phyloP scores from a whole-genome alignment of 2,888 invertebrate species.

The Aspidapion aeneum region DNA sequence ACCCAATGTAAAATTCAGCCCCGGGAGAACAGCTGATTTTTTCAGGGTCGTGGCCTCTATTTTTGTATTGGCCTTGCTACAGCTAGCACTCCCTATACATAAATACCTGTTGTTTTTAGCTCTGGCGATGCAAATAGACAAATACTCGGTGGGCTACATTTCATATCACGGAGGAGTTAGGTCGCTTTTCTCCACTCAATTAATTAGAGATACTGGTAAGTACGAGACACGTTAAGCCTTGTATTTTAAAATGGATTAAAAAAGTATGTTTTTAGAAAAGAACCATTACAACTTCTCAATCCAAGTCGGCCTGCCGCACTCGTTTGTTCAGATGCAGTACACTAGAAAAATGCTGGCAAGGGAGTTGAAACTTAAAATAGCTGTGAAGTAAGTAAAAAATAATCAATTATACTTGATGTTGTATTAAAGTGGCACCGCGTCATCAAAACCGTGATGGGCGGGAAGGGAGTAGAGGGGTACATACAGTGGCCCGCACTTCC shows the following conservation, averaged over 20 bases:
- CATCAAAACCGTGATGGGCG: too few species aligned
- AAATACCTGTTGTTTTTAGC: constrained; percentile 52
- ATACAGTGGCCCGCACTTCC: too few species aligned
- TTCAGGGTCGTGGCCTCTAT: too few species aligned
- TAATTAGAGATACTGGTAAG: constrained; percentile 73
- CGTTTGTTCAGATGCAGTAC: constrained; percentile 71
- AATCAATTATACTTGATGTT: too few species aligned
- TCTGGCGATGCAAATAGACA: constrained; percentile 81
- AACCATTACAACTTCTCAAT: constrained; percentile 61
- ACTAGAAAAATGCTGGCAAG: constrained; percentile 77
- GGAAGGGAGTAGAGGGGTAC: too few species aligned
- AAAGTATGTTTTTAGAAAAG: constrained; percentile 38
- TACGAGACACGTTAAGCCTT: constrained; percentile 36
- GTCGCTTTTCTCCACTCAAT: constrained; percentile 76
- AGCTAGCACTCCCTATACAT: too few species aligned
- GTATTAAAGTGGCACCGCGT: too few species aligned
- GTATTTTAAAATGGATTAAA: constrained; percentile 5
- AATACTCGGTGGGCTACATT: constrained; percentile 83
- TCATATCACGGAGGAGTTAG: constrained; percentile 71
- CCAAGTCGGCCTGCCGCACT: constrained; percentile 80
- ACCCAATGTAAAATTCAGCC: too few species aligned
- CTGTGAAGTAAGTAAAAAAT: constrained; percentile 36
- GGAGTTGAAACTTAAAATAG: constrained; percentile 72
- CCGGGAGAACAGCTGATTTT: too few species aligned
- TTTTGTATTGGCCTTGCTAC: too few species aligned